These are phyloP conservation scores for Thymelicus lineola DNA, from an alignment of 2,888 invertebrate species.

Conservation along the genomic window DNA sequence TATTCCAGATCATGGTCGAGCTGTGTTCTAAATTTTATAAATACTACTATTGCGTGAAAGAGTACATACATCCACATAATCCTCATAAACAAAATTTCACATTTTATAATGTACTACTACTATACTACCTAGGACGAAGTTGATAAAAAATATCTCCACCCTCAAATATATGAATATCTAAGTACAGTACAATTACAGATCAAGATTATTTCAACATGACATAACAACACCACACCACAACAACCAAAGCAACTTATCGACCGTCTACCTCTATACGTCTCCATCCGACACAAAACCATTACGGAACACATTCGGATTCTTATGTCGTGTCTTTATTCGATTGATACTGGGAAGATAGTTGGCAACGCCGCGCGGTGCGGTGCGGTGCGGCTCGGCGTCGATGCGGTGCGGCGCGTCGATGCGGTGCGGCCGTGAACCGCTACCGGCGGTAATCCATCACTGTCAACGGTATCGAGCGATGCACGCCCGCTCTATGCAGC, in stretches of 20 bases:
- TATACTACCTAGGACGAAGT: no score
- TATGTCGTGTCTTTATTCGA: constrained; percentile 43
- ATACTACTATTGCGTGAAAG: no score
- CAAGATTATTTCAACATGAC: no score
- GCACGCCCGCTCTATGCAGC: constrained; percentile 73
- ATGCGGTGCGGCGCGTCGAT: constrained; percentile 41
- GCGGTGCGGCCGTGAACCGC: constrained; percentile 47
- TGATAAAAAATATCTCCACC: no score
- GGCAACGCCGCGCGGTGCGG: constrained; percentile 12
- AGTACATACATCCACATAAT: no score
- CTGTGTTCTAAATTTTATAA: no score
- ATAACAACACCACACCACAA: background rate
- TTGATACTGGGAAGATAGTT: constrained; percentile 47
- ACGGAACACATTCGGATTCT: constrained; percentile 38
- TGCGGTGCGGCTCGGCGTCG: constrained; percentile 20
- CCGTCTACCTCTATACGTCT: constrained; percentile 10
- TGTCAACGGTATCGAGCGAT: constrained; percentile 80
- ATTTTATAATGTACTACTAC: no score
- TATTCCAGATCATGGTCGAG: no score
- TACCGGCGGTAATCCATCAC: constrained; percentile 74
- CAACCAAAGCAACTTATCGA: constrained; percentile 21
- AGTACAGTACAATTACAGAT: no score
- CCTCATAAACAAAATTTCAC: no score
- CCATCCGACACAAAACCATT: constrained; percentile 36
- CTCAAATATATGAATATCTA: no score